phyloP scores from a whole-genome alignment of 2,888 invertebrate species.

The Crocallis elinguaria region DNA sequence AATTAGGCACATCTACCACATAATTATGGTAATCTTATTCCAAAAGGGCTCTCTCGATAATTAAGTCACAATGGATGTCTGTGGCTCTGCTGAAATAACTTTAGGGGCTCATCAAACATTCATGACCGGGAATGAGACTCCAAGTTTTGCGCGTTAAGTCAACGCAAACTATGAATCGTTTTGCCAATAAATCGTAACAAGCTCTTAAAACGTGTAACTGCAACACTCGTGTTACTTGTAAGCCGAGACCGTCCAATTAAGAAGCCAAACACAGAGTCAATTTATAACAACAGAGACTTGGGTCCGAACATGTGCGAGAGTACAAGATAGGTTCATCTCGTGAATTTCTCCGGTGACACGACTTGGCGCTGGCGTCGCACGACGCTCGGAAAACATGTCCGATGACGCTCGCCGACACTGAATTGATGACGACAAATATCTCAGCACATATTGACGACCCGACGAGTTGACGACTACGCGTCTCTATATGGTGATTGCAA shows the following conservation, averaged over 20 bases:
- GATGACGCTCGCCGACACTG: conserved; percentile 53
- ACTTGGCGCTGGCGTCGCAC: conserved; percentile 45
- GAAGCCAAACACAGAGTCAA: conserved; percentile 67
- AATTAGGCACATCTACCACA: conserved; percentile 19
- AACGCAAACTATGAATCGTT: not conserved
- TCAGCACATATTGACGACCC: conserved; percentile 38
- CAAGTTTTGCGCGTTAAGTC: not conserved
- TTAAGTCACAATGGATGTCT: conserved; percentile 19
- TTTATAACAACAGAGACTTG: conserved; percentile 76
- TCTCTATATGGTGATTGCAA: conserved; percentile 20
- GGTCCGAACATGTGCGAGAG: conserved; percentile 39
- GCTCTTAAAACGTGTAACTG: conserved; percentile 3
- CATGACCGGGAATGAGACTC: not conserved
- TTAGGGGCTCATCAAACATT: conserved; percentile 3
- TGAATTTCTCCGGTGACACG: conserved; percentile 68
- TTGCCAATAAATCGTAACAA: conserved; percentile 17
- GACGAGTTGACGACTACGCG: conserved; percentile 25
- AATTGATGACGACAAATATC: conserved; percentile 67
- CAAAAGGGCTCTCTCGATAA: conserved; percentile 10
- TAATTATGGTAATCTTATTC: conserved; percentile 24
- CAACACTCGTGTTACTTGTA: conserved; percentile 38
- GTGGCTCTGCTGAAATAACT: not conserved
- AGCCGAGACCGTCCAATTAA: conserved; percentile 61
- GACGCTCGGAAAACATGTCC: conserved; percentile 60
- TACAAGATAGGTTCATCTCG: conserved; percentile 65